phyloP scores from a whole-genome alignment of 2,113 vertebrate species.

The Otus sunia region DNA sequence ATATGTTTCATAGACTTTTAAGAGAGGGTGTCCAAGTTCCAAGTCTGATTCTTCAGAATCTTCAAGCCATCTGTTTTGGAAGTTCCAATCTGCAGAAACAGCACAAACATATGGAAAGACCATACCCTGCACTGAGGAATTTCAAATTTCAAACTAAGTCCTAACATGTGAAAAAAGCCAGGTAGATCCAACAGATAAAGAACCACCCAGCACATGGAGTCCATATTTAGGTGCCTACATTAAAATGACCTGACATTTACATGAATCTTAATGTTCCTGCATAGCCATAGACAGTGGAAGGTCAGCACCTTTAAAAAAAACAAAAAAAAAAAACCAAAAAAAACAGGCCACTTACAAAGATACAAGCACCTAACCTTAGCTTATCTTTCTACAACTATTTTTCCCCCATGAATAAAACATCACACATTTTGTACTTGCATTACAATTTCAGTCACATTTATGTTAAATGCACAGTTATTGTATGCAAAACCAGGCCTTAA shows the following conservation, averaged over 20 bases:
- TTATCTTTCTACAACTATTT: neutral
- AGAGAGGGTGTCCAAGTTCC: slow-evolving; percentile 29
- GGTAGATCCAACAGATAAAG: slow-evolving; percentile 11
- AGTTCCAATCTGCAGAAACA: slow-evolving; percentile 47
- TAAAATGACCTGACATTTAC: neutral
- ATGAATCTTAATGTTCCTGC: neutral
- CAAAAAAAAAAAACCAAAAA: neutral
- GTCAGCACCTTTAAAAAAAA: neutral
- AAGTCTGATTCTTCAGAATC: slow-evolving; percentile 37
- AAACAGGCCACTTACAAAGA: neutral
- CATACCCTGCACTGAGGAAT: neutral
- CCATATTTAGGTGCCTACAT: neutral
- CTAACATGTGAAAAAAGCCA: neutral
- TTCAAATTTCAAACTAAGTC: slow-evolving; percentile 22
- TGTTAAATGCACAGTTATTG: neutral
- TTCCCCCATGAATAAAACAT: neutral
- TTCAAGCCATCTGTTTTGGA: slow-evolving; percentile 55
- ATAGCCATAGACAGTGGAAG: neutral
- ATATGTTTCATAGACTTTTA: neutral
- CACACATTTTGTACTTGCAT: neutral
- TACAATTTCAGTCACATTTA: neutral
- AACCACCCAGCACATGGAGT: neutral
- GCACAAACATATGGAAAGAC: slow-evolving; percentile 45
- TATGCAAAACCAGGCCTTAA: neutral
- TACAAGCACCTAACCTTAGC: neutral